These are phyloP conservation scores for Euzophera pinguis DNA, from an alignment of 2,888 invertebrate species.

Conservation along the genomic window DNA sequence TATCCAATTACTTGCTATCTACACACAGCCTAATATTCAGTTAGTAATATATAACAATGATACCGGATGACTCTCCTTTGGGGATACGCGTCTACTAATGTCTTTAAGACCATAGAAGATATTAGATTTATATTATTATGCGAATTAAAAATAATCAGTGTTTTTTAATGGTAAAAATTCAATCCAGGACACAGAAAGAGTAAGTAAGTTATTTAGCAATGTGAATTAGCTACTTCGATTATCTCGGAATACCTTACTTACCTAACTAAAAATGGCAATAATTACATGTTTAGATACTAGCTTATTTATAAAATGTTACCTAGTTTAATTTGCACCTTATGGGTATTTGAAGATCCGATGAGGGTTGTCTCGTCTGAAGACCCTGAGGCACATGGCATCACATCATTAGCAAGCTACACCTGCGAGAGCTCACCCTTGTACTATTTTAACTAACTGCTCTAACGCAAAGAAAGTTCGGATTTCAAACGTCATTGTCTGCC, in stretches of 20 bases:
- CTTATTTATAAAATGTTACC: not conserved
- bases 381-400: conserved; percentile 41
- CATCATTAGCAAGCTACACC: conserved; percentile 56
- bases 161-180: too few species aligned
- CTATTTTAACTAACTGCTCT: conserved; percentile 19
- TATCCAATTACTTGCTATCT: conserved; percentile 28
- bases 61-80: conserved; percentile 1
- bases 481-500: conserved; percentile 13
- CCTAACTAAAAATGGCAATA: not conserved
- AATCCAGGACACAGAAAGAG: too few species aligned
- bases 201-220: too few species aligned
- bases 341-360: conserved; percentile 40
- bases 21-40: conserved; percentile 19
- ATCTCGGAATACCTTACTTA: too few species aligned
- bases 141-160: too few species aligned
- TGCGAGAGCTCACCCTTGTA: conserved; percentile 36
- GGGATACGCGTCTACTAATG: conserved; percentile 3
- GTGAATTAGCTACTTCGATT: too few species aligned
- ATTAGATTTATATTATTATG: too few species aligned
- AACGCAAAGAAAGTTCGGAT: conserved; percentile 3
- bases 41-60: conserved; percentile 15
- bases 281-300: not conserved
- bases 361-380: conserved; percentile 39
- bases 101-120: too few species aligned
- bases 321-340: conserved; percentile 24